Evolutionary conservation across 1,140 invertebrate species (phyloP).

Genomic region (Anthonomus grandis): DNA sequence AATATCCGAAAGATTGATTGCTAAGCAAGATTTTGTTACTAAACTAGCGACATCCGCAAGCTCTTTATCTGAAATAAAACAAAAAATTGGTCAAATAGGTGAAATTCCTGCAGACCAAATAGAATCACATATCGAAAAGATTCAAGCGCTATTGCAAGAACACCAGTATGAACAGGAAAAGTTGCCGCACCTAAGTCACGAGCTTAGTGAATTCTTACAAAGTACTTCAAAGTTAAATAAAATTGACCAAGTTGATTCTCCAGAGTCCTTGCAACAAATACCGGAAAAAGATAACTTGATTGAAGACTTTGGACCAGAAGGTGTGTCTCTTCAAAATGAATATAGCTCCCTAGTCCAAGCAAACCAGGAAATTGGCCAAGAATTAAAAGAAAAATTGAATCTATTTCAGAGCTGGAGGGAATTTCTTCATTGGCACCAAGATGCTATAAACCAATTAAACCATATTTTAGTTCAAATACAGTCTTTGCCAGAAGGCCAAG

Average conservation of each 20-base stretch:
- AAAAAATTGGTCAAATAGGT: conserved; percentile 72
- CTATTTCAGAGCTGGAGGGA: conserved; percentile 81
- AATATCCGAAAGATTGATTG: conserved; percentile 74
- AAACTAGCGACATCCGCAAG: conserved; percentile 77
- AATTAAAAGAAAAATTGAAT: conserved; percentile 69
- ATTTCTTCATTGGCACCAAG: conserved; percentile 75
- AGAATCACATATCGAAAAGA: conserved; percentile 70
- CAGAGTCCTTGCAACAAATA: too few species aligned
- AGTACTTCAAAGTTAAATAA: conserved; percentile 65
- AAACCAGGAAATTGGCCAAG: conserved; percentile 73
- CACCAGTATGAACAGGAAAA: conserved; percentile 80
- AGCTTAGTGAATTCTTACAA: conserved; percentile 79
- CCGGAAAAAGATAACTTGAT: too few species aligned
- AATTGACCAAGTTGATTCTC: too few species aligned
- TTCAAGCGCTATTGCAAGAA: conserved; percentile 76
- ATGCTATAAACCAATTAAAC: conserved; percentile 74
- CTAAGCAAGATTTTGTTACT: conserved; percentile 79
- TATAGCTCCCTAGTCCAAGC: conserved; percentile 70
- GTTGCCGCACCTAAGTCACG: conserved; percentile 66
- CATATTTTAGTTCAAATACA: too few species aligned
- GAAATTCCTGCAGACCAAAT: conserved; percentile 78
- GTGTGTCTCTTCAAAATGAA: conserved; percentile 66
- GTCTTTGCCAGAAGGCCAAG: too few species aligned
- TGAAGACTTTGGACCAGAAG: too few species aligned
- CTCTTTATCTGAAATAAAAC: conserved; percentile 76